These are phyloP conservation scores for Dichetophora obliterata DNA, from an alignment of 2,888 invertebrate genomes.

Conservation along the genomic window DNA sequence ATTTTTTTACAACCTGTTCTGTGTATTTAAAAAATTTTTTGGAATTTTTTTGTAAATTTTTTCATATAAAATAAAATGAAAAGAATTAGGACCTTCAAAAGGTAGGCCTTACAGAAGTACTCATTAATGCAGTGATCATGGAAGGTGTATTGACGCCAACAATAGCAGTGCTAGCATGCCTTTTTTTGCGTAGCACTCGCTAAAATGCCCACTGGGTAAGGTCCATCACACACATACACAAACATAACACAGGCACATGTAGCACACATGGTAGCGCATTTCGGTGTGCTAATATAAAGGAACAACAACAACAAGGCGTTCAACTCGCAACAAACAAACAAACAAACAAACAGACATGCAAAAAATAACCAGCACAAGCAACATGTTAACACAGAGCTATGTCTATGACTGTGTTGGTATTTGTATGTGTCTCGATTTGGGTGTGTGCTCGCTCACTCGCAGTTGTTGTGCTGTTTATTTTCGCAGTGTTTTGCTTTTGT, in stretches of 20 bases:
- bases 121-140: too few species aligned
- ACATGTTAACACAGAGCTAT: slow-evolving; percentile 8
- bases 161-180: too few species aligned
- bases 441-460: background rate
- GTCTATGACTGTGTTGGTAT: background rate
- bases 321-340: background rate
- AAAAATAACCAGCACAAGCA: background rate
- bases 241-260: background rate
- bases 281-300: slow-evolving; percentile 29
- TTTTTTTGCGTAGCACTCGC: too few species aligned
- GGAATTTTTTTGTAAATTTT: too few species aligned
- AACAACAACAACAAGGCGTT: slow-evolving; percentile 18
- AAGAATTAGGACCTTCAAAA: too few species aligned
- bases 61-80: too few species aligned
- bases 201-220: too few species aligned
- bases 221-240: slow-evolving; percentile 3
- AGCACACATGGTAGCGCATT: slow-evolving; percentile 14
- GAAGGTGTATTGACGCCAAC: too few species aligned
- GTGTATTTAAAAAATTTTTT: too few species aligned
- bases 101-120: too few species aligned
- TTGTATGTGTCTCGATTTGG: background rate
- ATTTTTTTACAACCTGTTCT: too few species aligned
- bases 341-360: background rate
- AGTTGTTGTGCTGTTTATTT: slow-evolving; percentile 32
- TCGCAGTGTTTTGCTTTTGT: background rate